phyloP scores from a whole-genome alignment of 2,113 vertebrate species.

The Tetraodon nigroviridis region DNA sequence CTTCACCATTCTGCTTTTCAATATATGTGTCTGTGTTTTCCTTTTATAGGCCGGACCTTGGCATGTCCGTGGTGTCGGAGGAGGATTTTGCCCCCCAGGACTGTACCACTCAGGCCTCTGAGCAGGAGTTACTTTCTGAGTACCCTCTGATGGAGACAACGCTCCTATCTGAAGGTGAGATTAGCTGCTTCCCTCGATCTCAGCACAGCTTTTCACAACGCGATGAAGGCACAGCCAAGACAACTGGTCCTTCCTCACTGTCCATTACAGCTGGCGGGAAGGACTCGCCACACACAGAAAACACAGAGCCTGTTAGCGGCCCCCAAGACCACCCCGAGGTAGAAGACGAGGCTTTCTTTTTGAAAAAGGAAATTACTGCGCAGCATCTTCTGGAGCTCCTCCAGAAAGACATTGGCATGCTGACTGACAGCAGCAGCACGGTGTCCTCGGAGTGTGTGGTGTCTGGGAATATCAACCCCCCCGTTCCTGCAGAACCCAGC shows the following conservation, averaged over 20 bases:
- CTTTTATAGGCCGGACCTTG: slow-evolving; percentile 75
- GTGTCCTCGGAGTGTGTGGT: slow-evolving; percentile 56
- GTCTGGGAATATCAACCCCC: slow-evolving; percentile 45
- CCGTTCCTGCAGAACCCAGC: slow-evolving; percentile 23
- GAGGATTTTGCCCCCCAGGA: slow-evolving; percentile 35
- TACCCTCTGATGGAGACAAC: slow-evolving; percentile 42
- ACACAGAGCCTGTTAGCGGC: not conserved
- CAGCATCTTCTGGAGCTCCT: slow-evolving; percentile 55
- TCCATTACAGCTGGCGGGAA: slow-evolving; percentile 2
- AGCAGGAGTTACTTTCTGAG: slow-evolving; percentile 65
- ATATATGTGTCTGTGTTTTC: not conserved
- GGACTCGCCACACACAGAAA: slow-evolving; percentile 4
- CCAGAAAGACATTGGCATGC: slow-evolving; percentile 59
- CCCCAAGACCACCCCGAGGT: not conserved
- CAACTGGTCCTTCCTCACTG: not conserved
- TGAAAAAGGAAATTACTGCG: slow-evolving; percentile 38
- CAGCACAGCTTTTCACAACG: slow-evolving; percentile 55
- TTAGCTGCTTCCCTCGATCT: slow-evolving; percentile 50
- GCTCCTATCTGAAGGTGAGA: slow-evolving; percentile 36
- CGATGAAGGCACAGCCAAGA: slow-evolving; percentile 12
- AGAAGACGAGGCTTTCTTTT: slow-evolving; percentile 33
- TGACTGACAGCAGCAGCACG: slow-evolving; percentile 41
- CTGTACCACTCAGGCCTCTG: slow-evolving; percentile 35
- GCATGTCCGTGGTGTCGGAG: slow-evolving; percentile 75
- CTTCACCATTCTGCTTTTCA: not conserved